Evolutionary conservation across 1,140 invertebrate genomes (phyloP).

Genomic region (Drosophila baimaii): DNA sequence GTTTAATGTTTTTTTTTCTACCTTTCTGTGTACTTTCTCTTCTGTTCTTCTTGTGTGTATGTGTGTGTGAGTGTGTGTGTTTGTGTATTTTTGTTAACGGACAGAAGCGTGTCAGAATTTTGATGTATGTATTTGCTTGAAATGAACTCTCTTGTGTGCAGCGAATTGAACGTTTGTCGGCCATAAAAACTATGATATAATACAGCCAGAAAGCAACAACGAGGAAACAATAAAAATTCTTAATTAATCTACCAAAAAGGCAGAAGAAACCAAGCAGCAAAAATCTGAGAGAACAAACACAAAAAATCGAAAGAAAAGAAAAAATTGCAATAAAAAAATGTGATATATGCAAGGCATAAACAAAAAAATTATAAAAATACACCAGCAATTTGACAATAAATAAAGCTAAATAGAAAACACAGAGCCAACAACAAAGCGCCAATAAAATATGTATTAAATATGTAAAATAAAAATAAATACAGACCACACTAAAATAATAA

Average conservation of each 20-base stretch:
- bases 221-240: conserved; percentile 75
- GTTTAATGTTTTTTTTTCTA: conserved; percentile 55
- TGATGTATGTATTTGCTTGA: conserved; percentile 70
- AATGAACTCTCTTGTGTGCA: conserved; percentile 57
- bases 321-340: conserved; percentile 64
- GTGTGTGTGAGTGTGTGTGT: conserved; percentile 34
- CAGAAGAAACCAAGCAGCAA: conserved; percentile 42
- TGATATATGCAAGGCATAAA: conserved; percentile 66
- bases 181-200: conserved; percentile 67
- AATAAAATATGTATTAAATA: conserved; percentile 58
- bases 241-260: conserved; percentile 67
- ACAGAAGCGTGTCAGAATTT: conserved; percentile 78
- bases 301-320: conserved; percentile 26
- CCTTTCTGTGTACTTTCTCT: conserved; percentile 31
- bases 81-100: conserved; percentile 38
- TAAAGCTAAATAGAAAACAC: conserved; percentile 35
- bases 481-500: conserved; percentile 59
- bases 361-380: conserved; percentile 63
- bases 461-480: conserved; percentile 63
- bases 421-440: conserved; percentile 33
- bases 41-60: conserved; percentile 33
- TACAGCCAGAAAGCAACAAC: conserved; percentile 46
- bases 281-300: conserved; percentile 28
- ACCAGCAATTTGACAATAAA: conserved; percentile 66
- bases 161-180: conserved; percentile 63